A percentile compares a stretch with the other conserved stretches of the same genome.
phyloP scores from a whole-genome alignment of 2,888 invertebrate genomes.

The Caenorhabditis sp. region DNA sequence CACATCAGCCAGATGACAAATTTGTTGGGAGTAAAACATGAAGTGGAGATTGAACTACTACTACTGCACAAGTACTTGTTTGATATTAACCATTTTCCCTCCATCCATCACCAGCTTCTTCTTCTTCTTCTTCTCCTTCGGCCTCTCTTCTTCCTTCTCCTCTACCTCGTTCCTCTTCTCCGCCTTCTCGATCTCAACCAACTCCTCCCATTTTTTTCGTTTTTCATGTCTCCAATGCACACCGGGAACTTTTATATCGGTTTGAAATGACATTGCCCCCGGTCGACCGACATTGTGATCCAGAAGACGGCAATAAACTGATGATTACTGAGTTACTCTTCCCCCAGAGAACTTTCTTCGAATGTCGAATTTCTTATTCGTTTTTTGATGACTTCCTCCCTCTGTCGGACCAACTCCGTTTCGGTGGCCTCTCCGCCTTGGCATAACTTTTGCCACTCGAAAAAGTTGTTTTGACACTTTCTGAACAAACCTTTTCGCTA shows the following conservation, averaged over 20 bases:
- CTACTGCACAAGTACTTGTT: conserved; percentile 46
- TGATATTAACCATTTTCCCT: conserved; percentile 56
- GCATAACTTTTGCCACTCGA: not conserved
- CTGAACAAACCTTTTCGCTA: conserved; percentile 27
- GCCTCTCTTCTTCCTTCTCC: conserved; percentile 36
- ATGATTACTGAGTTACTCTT: conserved; percentile 58
- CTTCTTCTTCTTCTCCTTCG: conserved; percentile 17
- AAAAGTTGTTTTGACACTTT: conserved; percentile 27
- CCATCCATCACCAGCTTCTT: conserved; percentile 48
- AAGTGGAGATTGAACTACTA: conserved; percentile 55
- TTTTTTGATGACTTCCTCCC: conserved; percentile 13
- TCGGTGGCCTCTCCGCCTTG: not conserved
- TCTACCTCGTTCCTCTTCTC: conserved; percentile 19
- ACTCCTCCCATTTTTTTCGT: conserved; percentile 23
- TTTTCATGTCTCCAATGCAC: conserved; percentile 48
- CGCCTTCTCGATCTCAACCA: conserved; percentile 7
- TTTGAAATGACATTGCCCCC: conserved; percentile 41
- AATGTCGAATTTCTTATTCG: conserved; percentile 28
- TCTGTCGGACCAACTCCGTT: not conserved
- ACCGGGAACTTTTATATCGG: conserved; percentile 57
- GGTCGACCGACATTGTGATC: conserved; percentile 49
- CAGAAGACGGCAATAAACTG: conserved; percentile 52
- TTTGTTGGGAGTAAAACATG: conserved; percentile 33
- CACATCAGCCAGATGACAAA: conserved; percentile 47
- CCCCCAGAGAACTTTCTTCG: conserved; percentile 16